A percentile compares a stretch with the other conserved stretches of the same genome.
Evolutionary conservation across 2,113 vertebrate genomes (phyloP).

Genomic region (Ictidomys tridecemlineatus): DNA sequence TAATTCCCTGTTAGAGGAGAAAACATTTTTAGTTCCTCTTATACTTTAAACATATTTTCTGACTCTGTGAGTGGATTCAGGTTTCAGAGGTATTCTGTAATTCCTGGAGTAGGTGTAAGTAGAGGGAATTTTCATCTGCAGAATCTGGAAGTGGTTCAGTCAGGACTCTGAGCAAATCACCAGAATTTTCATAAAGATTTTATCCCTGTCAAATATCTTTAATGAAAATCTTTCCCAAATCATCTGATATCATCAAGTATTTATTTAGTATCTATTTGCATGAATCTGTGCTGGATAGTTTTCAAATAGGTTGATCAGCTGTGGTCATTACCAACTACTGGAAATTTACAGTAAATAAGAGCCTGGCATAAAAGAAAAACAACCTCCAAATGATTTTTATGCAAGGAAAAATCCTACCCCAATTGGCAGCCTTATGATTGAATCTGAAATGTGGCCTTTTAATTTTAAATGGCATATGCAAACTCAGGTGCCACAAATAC

Average conservation of each 20-base stretch:
- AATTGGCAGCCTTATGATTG: constrained; percentile 53
- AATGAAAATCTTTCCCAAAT: constrained; percentile 67
- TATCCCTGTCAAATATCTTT: constrained; percentile 54
- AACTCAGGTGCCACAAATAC: not conserved
- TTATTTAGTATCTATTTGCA: constrained; percentile 63
- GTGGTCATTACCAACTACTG: not conserved
- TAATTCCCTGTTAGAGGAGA: not conserved
- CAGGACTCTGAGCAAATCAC: constrained; percentile 36
- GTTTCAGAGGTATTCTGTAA: constrained; percentile 31
- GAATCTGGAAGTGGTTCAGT: constrained; percentile 44
- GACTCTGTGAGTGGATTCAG: constrained; percentile 27
- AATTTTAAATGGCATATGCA: constrained; percentile 60
- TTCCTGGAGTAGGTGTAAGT: constrained; percentile 24
- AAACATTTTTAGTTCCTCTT: constrained; percentile 35
- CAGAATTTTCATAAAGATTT: constrained; percentile 71
- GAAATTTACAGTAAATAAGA: constrained; percentile 69
- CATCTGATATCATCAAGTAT: constrained; percentile 56
- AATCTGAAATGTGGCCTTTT: constrained; percentile 64
- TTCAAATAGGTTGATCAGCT: constrained; percentile 58
- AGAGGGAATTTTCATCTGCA: constrained; percentile 55
- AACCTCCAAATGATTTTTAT: constrained; percentile 44
- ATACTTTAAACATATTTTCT: constrained; percentile 47
- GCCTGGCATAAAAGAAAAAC: constrained; percentile 58
- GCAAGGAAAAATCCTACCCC: constrained; percentile 66
- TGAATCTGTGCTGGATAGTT: constrained; percentile 31